Base-by-base conservation (phyloP, 2,888 invertebrate species). In the Bursaphelenchus okinawaensis region DNA sequence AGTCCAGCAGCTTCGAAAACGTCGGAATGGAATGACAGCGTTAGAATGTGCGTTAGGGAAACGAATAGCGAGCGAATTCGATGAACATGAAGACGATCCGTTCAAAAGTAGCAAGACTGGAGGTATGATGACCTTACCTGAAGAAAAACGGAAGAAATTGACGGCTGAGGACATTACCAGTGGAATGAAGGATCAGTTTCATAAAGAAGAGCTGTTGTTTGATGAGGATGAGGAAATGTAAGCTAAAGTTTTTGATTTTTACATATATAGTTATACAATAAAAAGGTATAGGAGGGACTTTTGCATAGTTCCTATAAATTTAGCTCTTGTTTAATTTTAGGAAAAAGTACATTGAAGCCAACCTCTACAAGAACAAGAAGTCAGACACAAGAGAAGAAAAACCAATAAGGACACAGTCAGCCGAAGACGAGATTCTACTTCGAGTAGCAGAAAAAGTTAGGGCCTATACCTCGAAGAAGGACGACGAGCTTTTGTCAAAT, bases 401-500 rank as follows among this genome's bases (percentile, higher is more conserved):
- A 55, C 31, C 58, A 22, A 40, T 56, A 26, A 63, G 64, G 52
- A 22, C 31, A n/a, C 52, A 55, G 20, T 56, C 68, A 85, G 84
- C 24, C n/a, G 83, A 87, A 56, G 87, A 85, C 61, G 84, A 84
- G 29, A 69, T 72, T 50, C 84, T 94, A 2, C 72, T 76, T 54
- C 88, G 90, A 73, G 87, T 95, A 19, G 94, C 95, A 0, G 91
- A 92, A 76, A 90, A 93, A 83, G 85, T 94, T 61, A 87, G 93
- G 67, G 89, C 90, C 66, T 79, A 75, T 60, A 91, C 92, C 0
- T 88, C 90, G 0, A 90, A 91, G 77, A 87, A 90, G 82, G 93
- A 92, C 1, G 96, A 98, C 84, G 98, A 98, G 86, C 95, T 98
- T 93, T 88, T 99, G 78, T 96, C 96, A 3, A 95, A 96, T 87